Conservation (phyloP, 2,797 vertebrate genomes). For the Sebastes goodei region DNA sequence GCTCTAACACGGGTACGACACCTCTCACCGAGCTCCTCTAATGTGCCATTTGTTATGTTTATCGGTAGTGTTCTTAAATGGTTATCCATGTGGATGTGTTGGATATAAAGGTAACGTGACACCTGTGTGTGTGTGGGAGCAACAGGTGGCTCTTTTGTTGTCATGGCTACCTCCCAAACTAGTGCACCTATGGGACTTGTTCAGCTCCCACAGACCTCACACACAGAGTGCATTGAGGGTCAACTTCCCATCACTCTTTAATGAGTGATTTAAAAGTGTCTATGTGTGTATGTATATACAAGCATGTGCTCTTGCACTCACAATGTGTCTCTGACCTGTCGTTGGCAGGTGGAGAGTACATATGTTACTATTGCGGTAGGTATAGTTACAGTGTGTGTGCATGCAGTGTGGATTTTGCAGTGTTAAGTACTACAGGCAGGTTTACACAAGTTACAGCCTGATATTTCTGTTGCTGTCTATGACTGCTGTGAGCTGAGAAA, state of each 20-base stretch:
- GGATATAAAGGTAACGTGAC: constrained; percentile 50
- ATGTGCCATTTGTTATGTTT: background rate
- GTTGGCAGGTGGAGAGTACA: constrained; percentile 80
- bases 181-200: constrained; percentile 17
- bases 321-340: constrained; percentile 62
- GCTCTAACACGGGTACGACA: constrained; percentile 85
- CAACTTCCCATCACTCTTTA: constrained; percentile 54
- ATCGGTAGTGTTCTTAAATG: background rate
- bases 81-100: background rate
- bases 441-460: background rate
- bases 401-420: constrained; percentile 56
- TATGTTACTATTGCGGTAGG: constrained; percentile 84
- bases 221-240: constrained; percentile 23
- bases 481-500: background rate
- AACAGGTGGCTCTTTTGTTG: constrained; percentile 66
- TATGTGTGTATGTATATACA: background rate
- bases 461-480: constrained; percentile 10
- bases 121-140: constrained; percentile 28
- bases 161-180: constrained; percentile 58
- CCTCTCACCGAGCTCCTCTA: background rate
- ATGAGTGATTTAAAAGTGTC: constrained; percentile 32
- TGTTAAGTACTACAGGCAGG: background rate
- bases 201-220: constrained; percentile 15
- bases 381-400: constrained; percentile 55
- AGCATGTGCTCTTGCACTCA: background rate